A percentile compares a stretch with the other conserved stretches of the same genome.
phyloP scores from a whole-genome alignment of 1,140 invertebrate genomes.

The Temnothorax curvispinosus region DNA sequence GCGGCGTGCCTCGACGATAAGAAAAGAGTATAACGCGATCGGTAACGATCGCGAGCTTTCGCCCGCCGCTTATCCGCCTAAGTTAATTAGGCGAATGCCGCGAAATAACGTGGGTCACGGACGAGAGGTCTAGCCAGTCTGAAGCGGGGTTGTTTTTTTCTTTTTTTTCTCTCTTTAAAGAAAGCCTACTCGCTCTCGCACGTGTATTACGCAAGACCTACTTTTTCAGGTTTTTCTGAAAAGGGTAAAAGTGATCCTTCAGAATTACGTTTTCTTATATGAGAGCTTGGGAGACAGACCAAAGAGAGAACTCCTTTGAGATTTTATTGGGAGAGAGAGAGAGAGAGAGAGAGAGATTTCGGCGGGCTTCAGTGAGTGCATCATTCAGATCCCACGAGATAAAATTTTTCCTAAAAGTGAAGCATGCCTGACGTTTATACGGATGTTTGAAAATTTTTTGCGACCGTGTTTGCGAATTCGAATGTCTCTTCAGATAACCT shows the following conservation, averaged over 20 bases:
- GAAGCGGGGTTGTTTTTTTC: not conserved
- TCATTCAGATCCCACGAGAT: not conserved
- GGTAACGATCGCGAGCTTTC: conserved; percentile 49
- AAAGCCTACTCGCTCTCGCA: not conserved
- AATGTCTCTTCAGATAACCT: not conserved
- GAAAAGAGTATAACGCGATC: conserved; percentile 48
- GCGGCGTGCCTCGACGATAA: conserved; percentile 27
- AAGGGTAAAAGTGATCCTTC: conserved; percentile 18
- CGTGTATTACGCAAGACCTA: conserved; percentile 26
- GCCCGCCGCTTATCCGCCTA: conserved; percentile 45
- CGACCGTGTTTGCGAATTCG: not conserved
- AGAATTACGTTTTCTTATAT: conserved; percentile 17
- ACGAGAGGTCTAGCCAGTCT: conserved; percentile 9
- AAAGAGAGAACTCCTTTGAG: not conserved
- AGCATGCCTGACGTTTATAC: conserved; percentile 1
- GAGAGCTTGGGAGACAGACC: not conserved
- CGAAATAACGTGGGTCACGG: conserved; percentile 54
- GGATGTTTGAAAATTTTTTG: not conserved
- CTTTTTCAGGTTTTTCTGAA: conserved; percentile 22
- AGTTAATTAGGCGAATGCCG: conserved; percentile 43
- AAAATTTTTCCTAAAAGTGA: not conserved
- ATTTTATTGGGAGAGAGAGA: not conserved
- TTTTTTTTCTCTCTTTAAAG: not conserved
- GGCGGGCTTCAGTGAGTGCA: not conserved
- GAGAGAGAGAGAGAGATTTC: not conserved